Base-by-base conservation (phyloP, 2,888 invertebrate species). In the Melipona bicolor region DNA sequence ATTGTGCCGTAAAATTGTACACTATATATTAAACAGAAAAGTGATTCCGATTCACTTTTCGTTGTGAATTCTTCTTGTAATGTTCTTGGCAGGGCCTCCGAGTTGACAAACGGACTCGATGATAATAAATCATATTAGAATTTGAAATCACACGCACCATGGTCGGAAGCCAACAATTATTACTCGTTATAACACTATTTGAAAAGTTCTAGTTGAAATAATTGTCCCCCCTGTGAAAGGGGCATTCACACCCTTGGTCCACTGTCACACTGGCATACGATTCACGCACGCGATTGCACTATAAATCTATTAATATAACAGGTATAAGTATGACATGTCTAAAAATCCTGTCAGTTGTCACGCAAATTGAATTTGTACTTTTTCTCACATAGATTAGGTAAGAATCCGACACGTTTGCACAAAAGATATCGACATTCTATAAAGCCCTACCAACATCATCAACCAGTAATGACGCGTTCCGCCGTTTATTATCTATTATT, bases 341-440 rank as follows among this genome's bases (percentile, higher is more conserved):
- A 91, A 91, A 92, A 93, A 91, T 93, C 90, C 91, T 92, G 91
- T 93, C 91, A 88, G 91, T 92, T 92, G 91, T 93, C 91, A 91
- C 92, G 91, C 92, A 91, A 93, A 92, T 92, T 89, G 93, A 93
- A 94, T 94, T 94, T 94, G 94, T 94, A 94, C 94, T 94, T 92
- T 92, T 91, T 87, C 88, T 89, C 89, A 83, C 88, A 87, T 88
- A 92, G 90, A 90, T 90, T 89, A 90, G 90, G 88, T 88, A 89
- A 90, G 89, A 91, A 91, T 90, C 90, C 90, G 89, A 92, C 89
- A 67, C 54, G 90, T 88, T 90, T 92, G 84, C 88, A 88, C 86
- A 87, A 91, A 77, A 84, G 87, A 91, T 90, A 91, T 88, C 89
- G 90, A 90, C 88, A 90, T 91, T 88, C 90, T 92, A 91, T 84